Percentiles rank a stretch among this genome's conserved stretches.
These are phyloP conservation scores for Smittia sp. DNA, from an alignment of 2,888 invertebrate genomes.

Conservation along the genomic window DNA sequence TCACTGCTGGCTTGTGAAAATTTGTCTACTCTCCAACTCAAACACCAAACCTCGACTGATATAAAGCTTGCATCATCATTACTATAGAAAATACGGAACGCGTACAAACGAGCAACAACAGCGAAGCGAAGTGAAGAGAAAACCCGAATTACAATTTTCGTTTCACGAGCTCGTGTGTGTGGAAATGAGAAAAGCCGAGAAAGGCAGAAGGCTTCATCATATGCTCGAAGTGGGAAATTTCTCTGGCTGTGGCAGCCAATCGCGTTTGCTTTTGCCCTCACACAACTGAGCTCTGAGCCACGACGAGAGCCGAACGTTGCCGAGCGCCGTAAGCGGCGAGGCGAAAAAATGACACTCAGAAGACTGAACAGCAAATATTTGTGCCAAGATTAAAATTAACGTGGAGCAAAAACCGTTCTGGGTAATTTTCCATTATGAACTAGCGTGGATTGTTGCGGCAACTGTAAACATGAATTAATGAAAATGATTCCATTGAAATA, in stretches of 20 bases:
- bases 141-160: conserved; percentile 36
- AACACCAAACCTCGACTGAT: conserved; percentile 41
- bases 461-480: too few species aligned
- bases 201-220: conserved; percentile 13
- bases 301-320: conserved; percentile 17
- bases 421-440: not conserved
- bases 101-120: conserved; percentile 6
- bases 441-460: too few species aligned
- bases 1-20: conserved; percentile 35
- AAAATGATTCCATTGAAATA: too few species aligned
- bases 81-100: conserved; percentile 38
- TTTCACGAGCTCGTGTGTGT: conserved; percentile 1
- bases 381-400: not conserved
- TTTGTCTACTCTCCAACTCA: conserved; percentile 41
- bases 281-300: not conserved
- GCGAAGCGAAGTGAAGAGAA: conserved; percentile 23
- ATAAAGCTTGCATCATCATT: conserved; percentile 42
- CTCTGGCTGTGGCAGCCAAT: not conserved
- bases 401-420: not conserved
- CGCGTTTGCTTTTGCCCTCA: not conserved
- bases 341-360: conserved; percentile 3
- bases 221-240: conserved; percentile 32
- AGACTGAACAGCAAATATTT: conserved; percentile 5
- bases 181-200: conserved; percentile 16
- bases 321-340: not conserved